Evolutionary conservation across 2,113 vertebrate species (phyloP).

Genomic region (Falcunculus frontatus): DNA sequence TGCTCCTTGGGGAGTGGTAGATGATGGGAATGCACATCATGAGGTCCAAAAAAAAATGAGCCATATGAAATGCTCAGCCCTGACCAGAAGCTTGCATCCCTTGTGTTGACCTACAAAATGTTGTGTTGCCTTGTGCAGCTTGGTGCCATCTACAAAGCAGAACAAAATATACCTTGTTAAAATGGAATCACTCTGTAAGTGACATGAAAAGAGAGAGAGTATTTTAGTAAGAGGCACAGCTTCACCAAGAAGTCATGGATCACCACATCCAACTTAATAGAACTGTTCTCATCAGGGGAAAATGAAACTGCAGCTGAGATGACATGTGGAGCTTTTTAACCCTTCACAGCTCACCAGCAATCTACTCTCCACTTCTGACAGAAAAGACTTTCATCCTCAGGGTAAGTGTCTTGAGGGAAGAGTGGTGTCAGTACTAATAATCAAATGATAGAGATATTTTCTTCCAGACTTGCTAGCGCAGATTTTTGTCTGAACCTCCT

Average conservation of each 20-base stretch:
- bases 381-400: background rate
- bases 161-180: background rate
- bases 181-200: background rate
- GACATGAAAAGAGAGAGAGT: background rate
- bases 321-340: background rate
- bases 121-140: background rate
- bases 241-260: background rate
- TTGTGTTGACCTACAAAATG: background rate
- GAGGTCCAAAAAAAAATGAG: background rate
- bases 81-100: fast-evolving
- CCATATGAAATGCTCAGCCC: background rate
- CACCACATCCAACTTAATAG: background rate
- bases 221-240: background rate
- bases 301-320: background rate
- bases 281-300: background rate
- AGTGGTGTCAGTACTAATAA: background rate
- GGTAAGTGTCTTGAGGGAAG: background rate
- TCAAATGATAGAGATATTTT: background rate
- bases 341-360: background rate
- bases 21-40: background rate
- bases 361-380: background rate
- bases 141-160: background rate
- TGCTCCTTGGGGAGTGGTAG: fast-evolving
- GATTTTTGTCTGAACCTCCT: background rate
- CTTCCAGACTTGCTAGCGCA: background rate